These are phyloP conservation scores for Cantharis flavilabris DNA, from an alignment of 2,888 invertebrate species.

Conservation along the genomic window DNA sequence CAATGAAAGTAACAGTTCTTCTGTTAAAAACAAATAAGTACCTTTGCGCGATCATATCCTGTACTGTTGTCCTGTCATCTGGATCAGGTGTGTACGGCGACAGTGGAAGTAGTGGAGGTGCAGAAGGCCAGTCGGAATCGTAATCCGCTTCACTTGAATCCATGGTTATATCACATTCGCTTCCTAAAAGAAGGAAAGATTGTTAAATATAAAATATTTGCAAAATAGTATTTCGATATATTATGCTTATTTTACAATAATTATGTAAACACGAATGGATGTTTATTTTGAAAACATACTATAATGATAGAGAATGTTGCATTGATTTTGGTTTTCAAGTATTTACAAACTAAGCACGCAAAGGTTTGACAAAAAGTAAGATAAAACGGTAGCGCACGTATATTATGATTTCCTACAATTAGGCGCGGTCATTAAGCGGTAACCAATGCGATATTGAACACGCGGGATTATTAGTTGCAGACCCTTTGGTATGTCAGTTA, in stretches of 20 bases:
- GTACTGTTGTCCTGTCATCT: slow-evolving; percentile 69
- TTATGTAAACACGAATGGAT: not conserved
- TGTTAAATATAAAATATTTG: too few relatives aligned
- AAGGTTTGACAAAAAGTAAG: not conserved
- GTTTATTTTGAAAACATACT: not conserved
- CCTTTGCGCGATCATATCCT: slow-evolving; percentile 79
- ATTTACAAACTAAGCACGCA: not conserved
- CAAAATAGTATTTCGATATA: not conserved
- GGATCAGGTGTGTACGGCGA: slow-evolving; percentile 59
- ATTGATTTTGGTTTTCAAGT: not conserved
- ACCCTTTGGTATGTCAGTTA: too few relatives aligned
- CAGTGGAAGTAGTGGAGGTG: slow-evolving; percentile 54
- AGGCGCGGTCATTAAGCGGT: too few relatives aligned
- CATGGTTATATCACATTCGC: slow-evolving; percentile 56
- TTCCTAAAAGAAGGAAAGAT: slow-evolving; percentile 52
- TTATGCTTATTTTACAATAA: not conserved
- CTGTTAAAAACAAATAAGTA: slow-evolving; percentile 48
- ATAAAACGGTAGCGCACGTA: too few relatives aligned
- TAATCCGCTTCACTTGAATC: slow-evolving; percentile 62
- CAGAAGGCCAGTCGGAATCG: slow-evolving; percentile 58
- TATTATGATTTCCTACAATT: too few relatives aligned
- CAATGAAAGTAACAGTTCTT: not conserved
- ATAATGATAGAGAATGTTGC: too few relatives aligned
- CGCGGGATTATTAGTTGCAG: too few relatives aligned
- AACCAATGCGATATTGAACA: too few relatives aligned